A percentile compares a stretch with the other conserved stretches of the same genome.
Conservation (phyloP, 2,888 invertebrate genomes). For the Neuroscelio doddi region DNA sequence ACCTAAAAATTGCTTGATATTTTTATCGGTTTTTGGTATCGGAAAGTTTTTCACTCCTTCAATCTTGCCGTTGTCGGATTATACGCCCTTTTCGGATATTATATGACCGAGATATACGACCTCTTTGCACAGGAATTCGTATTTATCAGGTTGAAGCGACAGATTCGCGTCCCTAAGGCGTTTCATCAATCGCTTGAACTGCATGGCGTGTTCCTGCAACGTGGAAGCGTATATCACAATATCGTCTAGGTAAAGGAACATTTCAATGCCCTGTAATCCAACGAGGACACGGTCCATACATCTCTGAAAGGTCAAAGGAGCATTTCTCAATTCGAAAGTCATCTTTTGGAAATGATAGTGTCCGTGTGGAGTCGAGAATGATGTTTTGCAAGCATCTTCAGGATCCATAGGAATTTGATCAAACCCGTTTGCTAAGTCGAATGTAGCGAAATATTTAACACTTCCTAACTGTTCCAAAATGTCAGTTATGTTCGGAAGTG, state of each 20-base stretch:
- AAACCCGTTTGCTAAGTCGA: constrained; percentile 47
- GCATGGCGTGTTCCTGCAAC: not conserved
- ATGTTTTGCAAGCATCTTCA: constrained; percentile 34
- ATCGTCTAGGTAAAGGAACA: constrained; percentile 3
- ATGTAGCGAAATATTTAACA: constrained; percentile 29
- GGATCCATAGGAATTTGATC: constrained; percentile 53
- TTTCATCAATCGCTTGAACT: not conserved
- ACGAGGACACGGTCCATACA: constrained; percentile 3
- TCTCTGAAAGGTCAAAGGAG: constrained; percentile 51
- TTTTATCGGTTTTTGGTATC: constrained; percentile 27
- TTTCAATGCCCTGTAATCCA: not conserved
- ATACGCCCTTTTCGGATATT: constrained; percentile 37
- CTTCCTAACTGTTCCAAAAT: constrained; percentile 30
- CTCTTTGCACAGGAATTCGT: not conserved
- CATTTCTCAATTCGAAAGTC: constrained; percentile 48
- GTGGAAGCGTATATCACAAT: constrained; percentile 1
- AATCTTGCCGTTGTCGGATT: constrained; percentile 48
- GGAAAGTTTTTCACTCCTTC: constrained; percentile 42
- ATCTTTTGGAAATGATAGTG: constrained; percentile 50
- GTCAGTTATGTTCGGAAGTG: constrained; percentile 29
- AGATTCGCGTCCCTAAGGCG: not conserved
- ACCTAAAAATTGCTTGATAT: constrained; percentile 40
- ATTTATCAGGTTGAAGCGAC: constrained; percentile 1
- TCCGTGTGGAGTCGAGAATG: constrained; percentile 33
- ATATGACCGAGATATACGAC: constrained; percentile 1